Base-by-base conservation (phyloP, 2,113 vertebrate species). In the Melospiza melodia region DNA sequence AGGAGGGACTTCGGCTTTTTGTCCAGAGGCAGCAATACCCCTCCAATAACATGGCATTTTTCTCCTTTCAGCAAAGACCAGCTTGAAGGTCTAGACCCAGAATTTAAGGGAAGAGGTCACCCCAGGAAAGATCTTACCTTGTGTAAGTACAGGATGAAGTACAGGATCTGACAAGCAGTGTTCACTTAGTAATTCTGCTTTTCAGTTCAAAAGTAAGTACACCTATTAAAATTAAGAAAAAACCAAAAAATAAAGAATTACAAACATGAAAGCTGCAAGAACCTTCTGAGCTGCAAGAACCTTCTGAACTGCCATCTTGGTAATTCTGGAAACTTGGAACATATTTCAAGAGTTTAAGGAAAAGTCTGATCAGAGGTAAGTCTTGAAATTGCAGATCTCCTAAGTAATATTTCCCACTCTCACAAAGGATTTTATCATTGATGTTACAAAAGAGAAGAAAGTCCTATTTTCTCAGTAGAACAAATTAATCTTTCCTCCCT, bases 201-300 rank as follows among this genome's bases (percentile, higher is more conserved):
- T 91, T 41, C 73, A 58, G 4, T 62, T 81, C 35, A 74, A 57
- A 22, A n/a, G 16, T 44, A 84, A 73, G 41, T 30, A n/a, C 3
- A 27, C 10, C 30, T 33, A 35, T 19, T 65, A 59, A 51, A 67
- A 83, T 9, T 16, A 27, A 61, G 13, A 37, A 44, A 62, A 61
- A 31, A 3, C 14, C 1, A 15, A 16, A 10, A 31, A 55, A 49
- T 12, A 35, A n/a, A 62, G 16, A 20, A 72, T 3, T 0, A 14
- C 44, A 77, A 65, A 5, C 13, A 43, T 23, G 41, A 61, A 35
- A 61, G 7, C 23, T 51, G 9, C 16, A 33, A 78, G 58, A 74
- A 79, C 54, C 30, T 72, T 90, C 62, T 54, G 54, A 93, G 76
- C 23, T 51, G 9, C 18, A 33, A 78, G 58, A 78, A 79, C 54